Conservation (phyloP, 2,797 vertebrate species). For the Threskiornis aethiopicus region DNA sequence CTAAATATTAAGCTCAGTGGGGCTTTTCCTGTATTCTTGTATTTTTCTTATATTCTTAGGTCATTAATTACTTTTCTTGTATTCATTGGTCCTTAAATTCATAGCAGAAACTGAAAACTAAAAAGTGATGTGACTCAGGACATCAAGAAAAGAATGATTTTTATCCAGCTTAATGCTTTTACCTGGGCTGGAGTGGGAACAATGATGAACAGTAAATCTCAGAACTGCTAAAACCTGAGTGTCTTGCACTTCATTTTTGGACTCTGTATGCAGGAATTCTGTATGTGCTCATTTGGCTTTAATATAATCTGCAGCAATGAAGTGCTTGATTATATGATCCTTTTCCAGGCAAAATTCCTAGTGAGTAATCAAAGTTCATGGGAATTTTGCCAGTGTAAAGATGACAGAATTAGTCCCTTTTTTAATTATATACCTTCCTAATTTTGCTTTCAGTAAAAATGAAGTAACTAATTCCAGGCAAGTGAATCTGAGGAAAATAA, state of each 20-base stretch:
- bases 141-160: background rate
- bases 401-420: background rate
- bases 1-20: background rate
- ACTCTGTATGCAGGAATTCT: background rate
- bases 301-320: slow-evolving; percentile 5
- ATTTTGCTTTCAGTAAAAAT: slow-evolving; percentile 11
- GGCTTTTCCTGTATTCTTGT: background rate
- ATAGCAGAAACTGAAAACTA: background rate
- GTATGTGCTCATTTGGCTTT: background rate
- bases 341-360: slow-evolving; percentile 20
- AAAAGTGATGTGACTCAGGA: background rate
- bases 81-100: background rate
- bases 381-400: slow-evolving; percentile 27
- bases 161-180: background rate
- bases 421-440: background rate
- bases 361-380: background rate
- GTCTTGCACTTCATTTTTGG: background rate
- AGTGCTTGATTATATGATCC: slow-evolving; percentile 15
- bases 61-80: background rate
- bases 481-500: background rate
- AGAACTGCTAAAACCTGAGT: background rate
- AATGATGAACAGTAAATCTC: background rate
- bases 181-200: background rate
- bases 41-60: background rate
- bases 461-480: background rate